These are phyloP conservation scores for Drosophila rellima DNA, from an alignment of 2,888 invertebrate species.

Conservation along the genomic window DNA sequence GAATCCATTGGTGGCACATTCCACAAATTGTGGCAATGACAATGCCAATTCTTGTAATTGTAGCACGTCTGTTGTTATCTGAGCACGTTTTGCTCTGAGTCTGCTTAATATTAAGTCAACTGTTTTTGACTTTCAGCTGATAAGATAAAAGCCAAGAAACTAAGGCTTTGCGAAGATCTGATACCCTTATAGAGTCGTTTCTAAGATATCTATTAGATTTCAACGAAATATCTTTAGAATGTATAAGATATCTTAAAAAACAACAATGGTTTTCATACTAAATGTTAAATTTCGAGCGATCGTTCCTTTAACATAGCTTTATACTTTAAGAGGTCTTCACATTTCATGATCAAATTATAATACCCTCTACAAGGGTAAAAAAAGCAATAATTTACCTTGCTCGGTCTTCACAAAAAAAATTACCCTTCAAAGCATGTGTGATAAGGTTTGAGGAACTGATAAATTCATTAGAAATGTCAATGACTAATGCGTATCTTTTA, in stretches of 20 bases:
- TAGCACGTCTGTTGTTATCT: slow-evolving; percentile 34
- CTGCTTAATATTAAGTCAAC: slow-evolving; percentile 16
- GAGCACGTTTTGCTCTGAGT: slow-evolving; percentile 44
- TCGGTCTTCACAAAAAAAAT: slow-evolving; percentile 25
- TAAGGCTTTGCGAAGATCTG: neutral
- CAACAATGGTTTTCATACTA: neutral
- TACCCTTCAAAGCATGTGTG: slow-evolving; percentile 7
- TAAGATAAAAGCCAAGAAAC: slow-evolving; percentile 39
- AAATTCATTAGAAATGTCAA: slow-evolving; percentile 4
- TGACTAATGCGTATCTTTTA: neutral
- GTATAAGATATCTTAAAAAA: neutral
- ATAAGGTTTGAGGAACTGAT: slow-evolving; percentile 11
- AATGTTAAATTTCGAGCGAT: too few species aligned
- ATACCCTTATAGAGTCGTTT: neutral
- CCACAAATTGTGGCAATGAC: slow-evolving; percentile 19
- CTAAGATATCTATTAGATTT: too few species aligned
- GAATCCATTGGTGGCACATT: neutral
- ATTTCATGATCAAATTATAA: neutral
- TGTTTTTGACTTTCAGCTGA: slow-evolving; percentile 27
- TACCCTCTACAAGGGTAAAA: neutral
- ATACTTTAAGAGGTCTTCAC: neutral
- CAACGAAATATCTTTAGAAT: too few species aligned
- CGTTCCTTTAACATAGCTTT: too few species aligned
- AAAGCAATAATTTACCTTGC: neutral
- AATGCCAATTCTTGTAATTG: slow-evolving; percentile 13